These are phyloP conservation scores for Acanthococcus lagerstroemiae DNA, from an alignment of 2,888 invertebrate species.

Conservation along the genomic window DNA sequence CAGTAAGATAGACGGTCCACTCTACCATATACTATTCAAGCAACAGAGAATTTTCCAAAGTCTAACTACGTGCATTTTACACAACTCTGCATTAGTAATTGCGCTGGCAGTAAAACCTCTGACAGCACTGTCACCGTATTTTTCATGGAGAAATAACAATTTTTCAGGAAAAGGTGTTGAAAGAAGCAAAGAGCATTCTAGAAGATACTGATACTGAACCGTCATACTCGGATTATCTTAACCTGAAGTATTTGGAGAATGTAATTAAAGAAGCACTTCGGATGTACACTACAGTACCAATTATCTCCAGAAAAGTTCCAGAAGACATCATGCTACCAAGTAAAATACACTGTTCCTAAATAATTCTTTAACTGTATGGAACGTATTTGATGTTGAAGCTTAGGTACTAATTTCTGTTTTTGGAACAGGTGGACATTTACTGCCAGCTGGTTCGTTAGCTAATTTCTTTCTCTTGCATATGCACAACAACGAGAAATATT, in stretches of 20 bases:
- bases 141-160: not conserved
- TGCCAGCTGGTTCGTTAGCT: too few relatives aligned
- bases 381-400: not conserved
- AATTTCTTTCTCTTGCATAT: too few relatives aligned
- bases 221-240: not conserved
- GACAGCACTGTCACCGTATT: too few relatives aligned
- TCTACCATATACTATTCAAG: too few relatives aligned
- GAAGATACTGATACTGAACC: not conserved
- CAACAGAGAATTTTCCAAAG: too few relatives aligned
- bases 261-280: constrained; percentile 15
- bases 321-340: not conserved
- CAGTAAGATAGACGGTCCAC: too few relatives aligned
- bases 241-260: constrained; percentile 15
- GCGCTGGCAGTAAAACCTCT: too few relatives aligned
- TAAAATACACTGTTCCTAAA: constrained; percentile 5
- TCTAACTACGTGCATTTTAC: too few relatives aligned
- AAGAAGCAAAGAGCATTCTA: not conserved
- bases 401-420: not conserved
- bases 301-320: constrained; percentile 2
- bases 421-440: too few relatives aligned
- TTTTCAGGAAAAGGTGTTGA: not conserved
- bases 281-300: constrained; percentile 1
- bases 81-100: too few relatives aligned
- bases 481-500: too few relatives aligned
- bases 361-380: not conserved